Base-by-base conservation (phyloP, 2,797 vertebrate genomes). In the Sebastes jordani region DNA sequence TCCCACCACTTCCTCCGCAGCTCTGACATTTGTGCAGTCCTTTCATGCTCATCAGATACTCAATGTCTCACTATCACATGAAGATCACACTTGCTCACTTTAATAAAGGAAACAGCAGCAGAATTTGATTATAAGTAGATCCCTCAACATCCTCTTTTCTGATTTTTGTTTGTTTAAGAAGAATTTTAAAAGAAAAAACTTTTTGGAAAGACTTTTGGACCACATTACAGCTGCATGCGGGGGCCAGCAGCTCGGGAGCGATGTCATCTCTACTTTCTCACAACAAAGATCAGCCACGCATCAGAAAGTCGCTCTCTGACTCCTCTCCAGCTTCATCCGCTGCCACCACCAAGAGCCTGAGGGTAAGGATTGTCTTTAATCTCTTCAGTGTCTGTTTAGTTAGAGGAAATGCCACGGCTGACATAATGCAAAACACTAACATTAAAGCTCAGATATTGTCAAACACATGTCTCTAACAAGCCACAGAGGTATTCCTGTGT, bases 251-350 rank as follows among this genome's bases (percentile, higher is more conserved):
- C 78, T 76, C 54, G 4, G 79, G 70, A 91, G 86, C 87, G 85
- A 98, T 98, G 97, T 97, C 97, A 75, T 97, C 97, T 81, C 78
- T 96, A 82, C 95, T 96, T 85, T 95, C 95, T 86, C 94, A 96
- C 83, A 97, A 93, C 92, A 98, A 97, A 91, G 97, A 98, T 22
- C 96, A 95, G 49, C 81, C 69, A 4, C 93, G 92, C 49, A 91
- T 89, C 91, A 96, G 96, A 92, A 97, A 96, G 89, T 90, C 96
- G 14, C 94, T 96, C 78, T 96, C 96, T 81, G 97, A 97, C 82
- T 96, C 96, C 71, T 95, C 96, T 92, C 95, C 97, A 2, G 91
- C 95, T 82, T 96, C 96, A 86, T 95, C 96, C 81, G 91, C 95
- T 83, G 95, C 95, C 38, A 93, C 95, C 68, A 94, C 95, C 93